Base-by-base conservation (phyloP, 2,888 invertebrate genomes). In the Sialis fuliginosa region DNA sequence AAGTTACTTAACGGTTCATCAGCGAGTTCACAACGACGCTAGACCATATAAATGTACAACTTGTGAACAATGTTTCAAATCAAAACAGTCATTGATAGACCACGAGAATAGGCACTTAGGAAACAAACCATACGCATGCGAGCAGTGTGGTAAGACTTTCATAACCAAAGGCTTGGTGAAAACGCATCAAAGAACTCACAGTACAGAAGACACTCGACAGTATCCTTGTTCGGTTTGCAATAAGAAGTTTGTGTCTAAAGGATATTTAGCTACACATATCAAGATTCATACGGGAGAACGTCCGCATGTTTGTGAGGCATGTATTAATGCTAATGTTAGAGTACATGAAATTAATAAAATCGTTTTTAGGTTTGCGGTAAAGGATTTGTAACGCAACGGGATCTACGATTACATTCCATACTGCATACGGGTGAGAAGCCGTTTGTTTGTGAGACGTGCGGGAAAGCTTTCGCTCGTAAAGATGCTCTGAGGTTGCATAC, bases 341-440 rank as follows among this genome's bases (percentile, higher is more conserved):
- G 72, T 22, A 72, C 35, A 53, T 45, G 42, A 33, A 22, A 22
- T 40, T 22, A 10, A 34, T 13, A 43, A 2, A 41, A 48, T 40
- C 37, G 22, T 9, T 33, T 9, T 46, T 48, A 60, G 63, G 63
- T 64, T 4, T 75, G 75, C 54, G 73, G 72, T 1, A 74, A 74
- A 58, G 74, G 73, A 9, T 76, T 76, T 52, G 54, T 75, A 7
- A 74, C 75, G 0, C 59, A 72, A 4, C 74, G 74, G 0, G 75
- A 76, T 56, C 60, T 76, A 6, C 67, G 70, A 52, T 71, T 74
- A 44, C 75, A 76, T 55, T 68, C 70, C 6, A 75, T 74, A 0
- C 70, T 74, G 70, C 75, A 76, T 55, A 75, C 75, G 0, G 75
- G 75, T 1, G 74, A 75, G 53, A 75, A 75, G 52, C 71, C 72